Base-by-base conservation (phyloP, 1,140 invertebrate species). In the Penaeus japonicus region DNA sequence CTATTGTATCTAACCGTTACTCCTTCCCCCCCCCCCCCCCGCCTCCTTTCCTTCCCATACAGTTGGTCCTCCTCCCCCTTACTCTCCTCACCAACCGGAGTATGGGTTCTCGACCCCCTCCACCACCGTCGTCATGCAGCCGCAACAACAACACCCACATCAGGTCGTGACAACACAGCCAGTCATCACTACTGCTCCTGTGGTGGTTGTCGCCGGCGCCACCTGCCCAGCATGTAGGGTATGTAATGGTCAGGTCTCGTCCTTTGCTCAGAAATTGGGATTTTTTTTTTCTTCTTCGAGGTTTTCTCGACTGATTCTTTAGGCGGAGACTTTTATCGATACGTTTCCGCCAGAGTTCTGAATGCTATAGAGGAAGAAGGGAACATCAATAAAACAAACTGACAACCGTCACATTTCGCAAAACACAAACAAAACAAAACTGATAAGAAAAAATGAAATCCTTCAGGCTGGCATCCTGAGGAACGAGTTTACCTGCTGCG, bases 401-500 rank as follows among this genome's bases (percentile, higher is more conserved):
- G 5, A 47, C 5, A 47, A 15, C 1, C 7, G 15, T 7, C 75
- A 35, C 0, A 32, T 35, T 20, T 7, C 22, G 5, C 22, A 32
- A 35, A 35, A 78, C 7, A 30, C 5, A 30, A 78, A 39, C 24
- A 35, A n/a, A 4, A 20, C n/a, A 22, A 22, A 54, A 0, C 39
- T 30, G 2, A n/a, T 30, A 83, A 55, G 3, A 4, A 24, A 55
- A 83, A 17, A 78, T n/a, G 35, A 17, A 32, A 54, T 53, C 59
- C 89, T 91, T 59, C 90, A 95, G 95, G 92, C 97, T 85, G 97
- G 96, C n/a, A 94, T 96, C 54, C 92, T 97, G 47, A 96, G 97
- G 93, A 96, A 97, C 91, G 96, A 97, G 92, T 96, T 95, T 92
- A 96, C 96, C 1, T 96, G 95, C 91, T 93, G 96, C 17, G 97